Evolutionary conservation across 2,113 vertebrate genomes (phyloP).

Genomic region (Phylloscopus whistleri): DNA sequence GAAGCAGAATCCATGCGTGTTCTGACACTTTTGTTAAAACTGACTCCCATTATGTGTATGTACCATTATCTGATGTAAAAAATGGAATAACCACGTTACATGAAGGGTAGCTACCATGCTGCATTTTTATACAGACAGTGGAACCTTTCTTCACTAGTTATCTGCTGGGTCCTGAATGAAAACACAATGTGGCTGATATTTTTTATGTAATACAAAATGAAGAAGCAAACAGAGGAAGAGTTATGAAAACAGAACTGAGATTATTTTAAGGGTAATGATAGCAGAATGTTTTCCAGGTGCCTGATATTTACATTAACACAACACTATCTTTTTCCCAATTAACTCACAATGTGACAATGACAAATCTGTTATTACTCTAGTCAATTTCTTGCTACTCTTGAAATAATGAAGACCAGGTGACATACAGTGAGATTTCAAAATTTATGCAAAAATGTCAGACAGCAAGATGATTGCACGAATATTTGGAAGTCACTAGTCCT

Average conservation of each 20-base stretch:
- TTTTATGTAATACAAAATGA: background rate
- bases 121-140: background rate
- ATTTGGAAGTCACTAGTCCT: background rate
- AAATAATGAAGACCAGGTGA: background rate
- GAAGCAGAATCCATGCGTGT: background rate
- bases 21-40: background rate
- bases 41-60: background rate
- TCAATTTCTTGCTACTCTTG: background rate
- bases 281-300: background rate
- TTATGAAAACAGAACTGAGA: background rate
- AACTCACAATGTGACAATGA: background rate
- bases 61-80: background rate
- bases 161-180: background rate
- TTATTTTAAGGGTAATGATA: background rate
- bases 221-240: background rate
- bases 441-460: background rate
- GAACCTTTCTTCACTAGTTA: background rate
- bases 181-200: background rate
- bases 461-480: background rate
- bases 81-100: background rate
- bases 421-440: background rate
- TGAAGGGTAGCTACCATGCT: background rate
- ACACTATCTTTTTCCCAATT: background rate
- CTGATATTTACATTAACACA: background rate
- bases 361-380: background rate